phyloP scores from a whole-genome alignment of 2,113 vertebrate genomes.

The Azemiops feae region DNA sequence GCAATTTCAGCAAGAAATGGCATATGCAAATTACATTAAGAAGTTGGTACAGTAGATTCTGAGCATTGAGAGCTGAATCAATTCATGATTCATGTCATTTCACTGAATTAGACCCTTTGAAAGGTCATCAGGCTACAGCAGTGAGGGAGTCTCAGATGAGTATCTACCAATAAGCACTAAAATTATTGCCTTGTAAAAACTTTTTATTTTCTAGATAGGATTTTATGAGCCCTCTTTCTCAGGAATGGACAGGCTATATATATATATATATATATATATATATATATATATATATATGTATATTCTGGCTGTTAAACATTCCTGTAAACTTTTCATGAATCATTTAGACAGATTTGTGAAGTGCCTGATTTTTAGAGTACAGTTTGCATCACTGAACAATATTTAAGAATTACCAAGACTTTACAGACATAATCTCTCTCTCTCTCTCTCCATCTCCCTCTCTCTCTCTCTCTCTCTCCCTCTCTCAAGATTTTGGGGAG shows the following conservation, averaged over 20 bases:
- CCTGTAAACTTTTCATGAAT: slow-evolving; percentile 16
- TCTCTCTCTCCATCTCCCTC: not conserved
- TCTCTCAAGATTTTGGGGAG: not conserved
- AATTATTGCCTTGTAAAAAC: slow-evolving; percentile 3
- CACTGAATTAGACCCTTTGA: not conserved
- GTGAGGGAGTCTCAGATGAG: not conserved
- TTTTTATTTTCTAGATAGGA: slow-evolving; percentile 1
- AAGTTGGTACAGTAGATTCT: not conserved
- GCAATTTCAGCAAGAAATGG: not conserved
- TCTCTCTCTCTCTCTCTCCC: too few relatives aligned
- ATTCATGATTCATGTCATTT: not conserved
- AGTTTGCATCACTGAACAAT: not conserved
- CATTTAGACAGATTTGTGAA: not conserved
- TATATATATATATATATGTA: not conserved
- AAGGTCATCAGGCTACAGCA: not conserved
- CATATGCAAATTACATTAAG: not conserved
- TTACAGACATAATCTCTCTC: not conserved
- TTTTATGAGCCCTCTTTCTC: not conserved
- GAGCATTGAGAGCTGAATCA: not conserved
- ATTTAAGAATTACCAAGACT: not conserved
- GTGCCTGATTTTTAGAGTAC: not conserved
- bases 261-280: not conserved
- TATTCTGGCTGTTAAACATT: not conserved
- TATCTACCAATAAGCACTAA: not conserved
- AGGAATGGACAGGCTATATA: not conserved